Conservation (phyloP, 2,797 vertebrate species). For the Vireo griseus region DNA sequence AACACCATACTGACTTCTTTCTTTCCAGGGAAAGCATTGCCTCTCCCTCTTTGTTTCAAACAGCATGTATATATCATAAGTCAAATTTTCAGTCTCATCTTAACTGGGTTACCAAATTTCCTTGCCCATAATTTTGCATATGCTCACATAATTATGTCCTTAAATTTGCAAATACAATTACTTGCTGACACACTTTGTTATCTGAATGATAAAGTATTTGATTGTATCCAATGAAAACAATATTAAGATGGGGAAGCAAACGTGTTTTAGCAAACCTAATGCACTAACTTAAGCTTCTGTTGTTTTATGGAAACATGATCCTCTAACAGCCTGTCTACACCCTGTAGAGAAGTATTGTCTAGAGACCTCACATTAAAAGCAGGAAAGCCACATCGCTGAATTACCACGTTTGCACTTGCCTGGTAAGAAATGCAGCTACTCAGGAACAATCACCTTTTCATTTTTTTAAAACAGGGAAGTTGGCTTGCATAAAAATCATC, state of each 20-base stretch:
- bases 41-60: not conserved
- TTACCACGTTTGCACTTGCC: not conserved
- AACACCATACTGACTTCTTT: not conserved
- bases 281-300: slow-evolving; percentile 12
- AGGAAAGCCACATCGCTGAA: not conserved
- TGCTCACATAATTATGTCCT: slow-evolving; percentile 30
- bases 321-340: slow-evolving; percentile 17
- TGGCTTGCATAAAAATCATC: not conserved
- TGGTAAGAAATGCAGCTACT: not conserved
- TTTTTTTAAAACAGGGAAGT: not conserved
- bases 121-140: slow-evolving; percentile 45
- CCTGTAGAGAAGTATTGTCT: slow-evolving; percentile 6
- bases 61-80: not conserved
- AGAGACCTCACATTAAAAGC: slow-evolving; percentile 3
- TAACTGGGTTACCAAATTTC: slow-evolving; percentile 32
- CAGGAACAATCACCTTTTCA: not conserved
- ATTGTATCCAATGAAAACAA: slow-evolving; percentile 59
- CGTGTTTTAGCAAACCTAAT: slow-evolving; percentile 37
- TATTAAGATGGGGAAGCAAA: slow-evolving; percentile 45
- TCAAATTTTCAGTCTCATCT: not conserved
- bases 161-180: slow-evolving; percentile 62
- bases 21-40: not conserved
- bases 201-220: slow-evolving; percentile 55
- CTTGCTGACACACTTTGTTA: slow-evolving; percentile 58
- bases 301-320: slow-evolving; percentile 47